Evolutionary conservation across 2,113 vertebrate species (phyloP).

Genomic region (Oceanites oceanicus): DNA sequence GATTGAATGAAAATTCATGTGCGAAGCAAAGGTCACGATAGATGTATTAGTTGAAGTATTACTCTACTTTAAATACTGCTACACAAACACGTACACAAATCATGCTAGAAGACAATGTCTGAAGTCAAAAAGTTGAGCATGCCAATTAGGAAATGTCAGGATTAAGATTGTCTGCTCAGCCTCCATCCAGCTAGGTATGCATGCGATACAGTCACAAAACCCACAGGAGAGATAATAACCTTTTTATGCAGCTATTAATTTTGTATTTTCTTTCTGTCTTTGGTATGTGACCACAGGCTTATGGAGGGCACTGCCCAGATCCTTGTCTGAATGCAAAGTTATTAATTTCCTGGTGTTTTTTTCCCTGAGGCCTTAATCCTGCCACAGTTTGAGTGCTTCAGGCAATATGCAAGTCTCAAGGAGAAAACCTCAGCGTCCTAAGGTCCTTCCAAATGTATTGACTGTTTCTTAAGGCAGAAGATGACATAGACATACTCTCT

Average conservation of each 20-base stretch:
- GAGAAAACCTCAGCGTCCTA: not conserved
- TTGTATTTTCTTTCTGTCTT: not conserved
- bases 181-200: not conserved
- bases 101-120: not conserved
- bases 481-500: not conserved
- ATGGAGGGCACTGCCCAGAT: not conserved
- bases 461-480: not conserved
- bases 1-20: slow-evolving; percentile 4
- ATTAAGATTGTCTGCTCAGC: not conserved
- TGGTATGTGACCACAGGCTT: not conserved
- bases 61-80: not conserved
- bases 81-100: not conserved
- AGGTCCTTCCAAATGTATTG: not conserved
- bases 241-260: not conserved
- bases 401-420: not conserved
- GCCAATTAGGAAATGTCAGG: not conserved
- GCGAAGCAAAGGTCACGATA: not conserved
- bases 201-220: not conserved
- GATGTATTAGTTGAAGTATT: not conserved
- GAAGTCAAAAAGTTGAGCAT: not conserved
- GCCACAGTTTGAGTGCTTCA: not conserved
- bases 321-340: not conserved
- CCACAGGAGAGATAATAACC: not conserved
- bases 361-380: not conserved
- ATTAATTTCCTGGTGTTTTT: not conserved